Evolutionary conservation across 2,797 vertebrate genomes (phyloP).

Genomic region (Monodelphis domestica): DNA sequence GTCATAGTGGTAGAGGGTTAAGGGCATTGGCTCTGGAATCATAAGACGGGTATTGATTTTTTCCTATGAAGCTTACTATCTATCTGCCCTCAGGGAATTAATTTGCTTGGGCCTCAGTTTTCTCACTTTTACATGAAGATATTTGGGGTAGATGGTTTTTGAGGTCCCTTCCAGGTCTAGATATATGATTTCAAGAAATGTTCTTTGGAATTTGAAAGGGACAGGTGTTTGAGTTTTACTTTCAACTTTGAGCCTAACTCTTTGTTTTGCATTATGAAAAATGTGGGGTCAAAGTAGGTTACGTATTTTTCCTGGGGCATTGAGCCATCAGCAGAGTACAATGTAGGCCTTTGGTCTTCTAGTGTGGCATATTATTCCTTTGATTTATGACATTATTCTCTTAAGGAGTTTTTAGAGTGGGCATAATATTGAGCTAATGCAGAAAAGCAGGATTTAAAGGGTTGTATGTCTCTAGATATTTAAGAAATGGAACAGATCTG

Average conservation of each 20-base stretch:
- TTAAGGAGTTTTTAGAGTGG: neutral
- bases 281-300: neutral
- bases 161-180: neutral
- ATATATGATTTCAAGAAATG: neutral
- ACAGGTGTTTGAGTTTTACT: neutral
- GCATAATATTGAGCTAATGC: neutral
- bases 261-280: neutral
- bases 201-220: neutral
- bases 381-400: neutral
- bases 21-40: neutral
- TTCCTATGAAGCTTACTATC: too few species aligned
- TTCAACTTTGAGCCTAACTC: neutral
- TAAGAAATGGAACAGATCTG: constrained; percentile 8
- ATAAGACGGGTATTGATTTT: neutral
- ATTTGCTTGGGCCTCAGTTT: neutral
- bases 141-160: neutral
- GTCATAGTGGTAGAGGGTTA: rapidly evolving
- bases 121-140: neutral
- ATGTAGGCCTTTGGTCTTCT: neutral
- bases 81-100: neutral
- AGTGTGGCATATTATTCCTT: neutral
- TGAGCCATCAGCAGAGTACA: neutral
- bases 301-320: neutral
- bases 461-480: neutral
- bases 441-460: neutral